Conservation (phyloP, 1,140 invertebrate species). For the Scylla paramamosain region DNA sequence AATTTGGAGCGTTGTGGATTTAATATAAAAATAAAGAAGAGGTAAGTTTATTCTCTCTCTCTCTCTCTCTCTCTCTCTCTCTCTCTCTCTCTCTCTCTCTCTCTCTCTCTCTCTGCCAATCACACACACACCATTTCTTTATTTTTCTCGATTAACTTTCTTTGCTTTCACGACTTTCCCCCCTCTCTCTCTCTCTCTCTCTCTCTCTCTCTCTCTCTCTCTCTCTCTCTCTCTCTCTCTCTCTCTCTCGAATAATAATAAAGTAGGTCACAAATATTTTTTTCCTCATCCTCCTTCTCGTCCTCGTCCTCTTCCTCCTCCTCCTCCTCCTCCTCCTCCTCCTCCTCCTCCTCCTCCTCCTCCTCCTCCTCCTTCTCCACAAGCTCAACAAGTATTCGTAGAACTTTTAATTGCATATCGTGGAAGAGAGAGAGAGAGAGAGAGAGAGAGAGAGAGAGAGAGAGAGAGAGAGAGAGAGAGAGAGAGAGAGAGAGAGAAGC, state of each 20-base stretch:
- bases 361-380: no score
- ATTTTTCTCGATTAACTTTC: no score
- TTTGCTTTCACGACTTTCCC: no score
- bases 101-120: conserved; percentile 47
- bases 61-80: not conserved
- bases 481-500: not conserved
- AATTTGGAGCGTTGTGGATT: not conserved
- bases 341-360: not conserved
- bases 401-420: no score
- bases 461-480: not conserved
- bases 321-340: not conserved
- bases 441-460: not conserved
- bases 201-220: conserved; percentile 40
- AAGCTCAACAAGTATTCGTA: no score
- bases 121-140: no score
- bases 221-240: conserved; percentile 46
- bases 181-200: not conserved
- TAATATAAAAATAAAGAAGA: not conserved
- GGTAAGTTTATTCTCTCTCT: no score
- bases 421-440: no score
- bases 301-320: no score
- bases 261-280: not conserved
- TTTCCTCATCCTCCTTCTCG: not conserved
- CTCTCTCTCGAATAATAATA: not conserved
- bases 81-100: conserved; percentile 40